Evolutionary conservation across 2,797 vertebrate genomes (phyloP).

Genomic region (Pseudomugil tenellus): DNA sequence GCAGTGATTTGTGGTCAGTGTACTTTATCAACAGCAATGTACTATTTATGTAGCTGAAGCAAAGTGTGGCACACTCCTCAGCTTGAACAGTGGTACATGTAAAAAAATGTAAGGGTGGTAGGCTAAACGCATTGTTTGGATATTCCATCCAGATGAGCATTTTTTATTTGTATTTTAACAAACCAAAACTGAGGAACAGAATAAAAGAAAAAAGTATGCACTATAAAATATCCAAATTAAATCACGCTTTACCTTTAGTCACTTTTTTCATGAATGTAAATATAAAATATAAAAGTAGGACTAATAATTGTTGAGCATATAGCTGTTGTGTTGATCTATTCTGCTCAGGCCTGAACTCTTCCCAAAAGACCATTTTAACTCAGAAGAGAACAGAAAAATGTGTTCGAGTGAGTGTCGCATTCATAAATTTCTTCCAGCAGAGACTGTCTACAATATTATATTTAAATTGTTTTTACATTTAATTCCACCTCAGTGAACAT

Average conservation of each 20-base stretch:
- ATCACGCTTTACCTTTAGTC: slow-evolving; percentile 6
- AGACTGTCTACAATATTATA: slow-evolving; percentile 11
- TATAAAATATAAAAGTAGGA: slow-evolving; percentile 11
- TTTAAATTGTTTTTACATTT: slow-evolving; percentile 13
- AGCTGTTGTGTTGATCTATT: not conserved
- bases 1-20: not conserved
- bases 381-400: slow-evolving; percentile 2
- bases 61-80: no score
- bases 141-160: not conserved
- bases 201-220: slow-evolving; percentile 20
- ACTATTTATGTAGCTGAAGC: no score
- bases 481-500: not conserved
- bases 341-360: slow-evolving; percentile 15
- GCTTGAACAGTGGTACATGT: not conserved
- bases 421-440: slow-evolving; percentile 14
- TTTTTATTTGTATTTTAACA: not conserved
- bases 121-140: not conserved
- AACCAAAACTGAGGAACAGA: not conserved
- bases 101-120: not conserved
- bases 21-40: no score
- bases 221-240: not conserved
- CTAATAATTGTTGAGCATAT: not conserved
- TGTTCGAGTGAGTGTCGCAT: not conserved
- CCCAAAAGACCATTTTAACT: slow-evolving; percentile 2
- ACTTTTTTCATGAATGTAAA: not conserved